These are phyloP conservation scores for Dendrocincla fuliginosa DNA, from an alignment of 2,797 vertebrate genomes.

Conservation along the genomic window DNA sequence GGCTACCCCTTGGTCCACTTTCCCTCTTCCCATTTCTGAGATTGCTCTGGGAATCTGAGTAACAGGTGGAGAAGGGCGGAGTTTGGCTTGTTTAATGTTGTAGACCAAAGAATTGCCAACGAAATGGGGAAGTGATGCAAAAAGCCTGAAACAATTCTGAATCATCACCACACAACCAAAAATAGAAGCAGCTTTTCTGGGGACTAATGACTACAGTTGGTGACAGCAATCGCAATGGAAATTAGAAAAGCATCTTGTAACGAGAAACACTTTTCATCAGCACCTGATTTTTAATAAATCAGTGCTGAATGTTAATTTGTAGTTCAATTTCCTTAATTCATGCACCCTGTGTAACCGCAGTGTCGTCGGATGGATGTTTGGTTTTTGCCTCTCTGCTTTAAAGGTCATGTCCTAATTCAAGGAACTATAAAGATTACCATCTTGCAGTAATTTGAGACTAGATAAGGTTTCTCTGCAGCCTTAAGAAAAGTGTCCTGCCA, in stretches of 20 bases:
- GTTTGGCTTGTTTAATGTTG: neutral
- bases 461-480: neutral
- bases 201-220: neutral
- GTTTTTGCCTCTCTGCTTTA: neutral
- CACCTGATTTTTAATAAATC: slow-evolving; percentile 49
- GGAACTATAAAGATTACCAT: neutral
- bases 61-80: neutral
- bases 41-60: neutral
- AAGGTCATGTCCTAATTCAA: neutral
- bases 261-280: slow-evolving; percentile 43
- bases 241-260: neutral
- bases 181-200: neutral
- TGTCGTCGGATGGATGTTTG: neutral
- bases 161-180: neutral
- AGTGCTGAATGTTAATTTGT: slow-evolving; percentile 43
- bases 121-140: neutral
- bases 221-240: neutral
- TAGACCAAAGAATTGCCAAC: neutral
- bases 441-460: neutral
- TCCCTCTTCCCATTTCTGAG: neutral
- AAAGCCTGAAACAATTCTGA: neutral
- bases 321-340: slow-evolving; percentile 19
- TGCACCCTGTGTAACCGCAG: neutral
- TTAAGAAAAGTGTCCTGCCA: neutral
- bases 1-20: neutral